Evolutionary conservation across 2,888 invertebrate species (phyloP).

Genomic region (Malacosoma neustria): DNA sequence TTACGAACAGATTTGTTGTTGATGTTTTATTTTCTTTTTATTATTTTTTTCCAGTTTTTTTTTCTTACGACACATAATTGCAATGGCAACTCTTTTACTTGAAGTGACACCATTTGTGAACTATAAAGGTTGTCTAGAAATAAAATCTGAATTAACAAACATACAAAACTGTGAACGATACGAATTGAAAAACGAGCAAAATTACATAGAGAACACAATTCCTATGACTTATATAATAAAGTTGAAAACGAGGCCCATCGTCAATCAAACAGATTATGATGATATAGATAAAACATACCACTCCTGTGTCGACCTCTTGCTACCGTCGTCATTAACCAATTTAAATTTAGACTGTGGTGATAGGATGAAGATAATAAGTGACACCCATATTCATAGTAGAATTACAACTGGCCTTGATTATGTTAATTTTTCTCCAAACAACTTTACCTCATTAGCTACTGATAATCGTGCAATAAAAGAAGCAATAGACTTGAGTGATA

Average conservation of each 20-base stretch:
- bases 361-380: slow-evolving; percentile 36
- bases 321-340: slow-evolving; percentile 21
- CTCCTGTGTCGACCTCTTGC: slow-evolving; percentile 51
- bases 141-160: slow-evolving; percentile 44
- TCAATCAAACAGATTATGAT: slow-evolving; percentile 7
- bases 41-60: too few species aligned
- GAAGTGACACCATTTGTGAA: slow-evolving; percentile 46
- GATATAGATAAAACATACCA: slow-evolving; percentile 39
- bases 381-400: slow-evolving; percentile 30
- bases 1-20: too few species aligned
- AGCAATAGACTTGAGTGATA: slow-evolving; percentile 1
- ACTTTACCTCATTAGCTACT: slow-evolving; percentile 9
- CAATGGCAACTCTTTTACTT: slow-evolving; percentile 37
- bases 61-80: too few species aligned
- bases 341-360: slow-evolving; percentile 28
- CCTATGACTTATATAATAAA: slow-evolving; percentile 56
- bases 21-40: too few species aligned
- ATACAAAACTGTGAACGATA: slow-evolving; percentile 47
- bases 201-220: slow-evolving; percentile 41
- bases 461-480: slow-evolving; percentile 3
- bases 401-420: slow-evolving; percentile 8
- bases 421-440: neutral
- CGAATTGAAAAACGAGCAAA: slow-evolving; percentile 34
- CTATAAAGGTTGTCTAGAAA: slow-evolving; percentile 40
- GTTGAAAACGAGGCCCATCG: slow-evolving; percentile 28